Evolutionary conservation across 2,888 invertebrate genomes (phyloP).

Genomic region (Lasioglossum villosulum): DNA sequence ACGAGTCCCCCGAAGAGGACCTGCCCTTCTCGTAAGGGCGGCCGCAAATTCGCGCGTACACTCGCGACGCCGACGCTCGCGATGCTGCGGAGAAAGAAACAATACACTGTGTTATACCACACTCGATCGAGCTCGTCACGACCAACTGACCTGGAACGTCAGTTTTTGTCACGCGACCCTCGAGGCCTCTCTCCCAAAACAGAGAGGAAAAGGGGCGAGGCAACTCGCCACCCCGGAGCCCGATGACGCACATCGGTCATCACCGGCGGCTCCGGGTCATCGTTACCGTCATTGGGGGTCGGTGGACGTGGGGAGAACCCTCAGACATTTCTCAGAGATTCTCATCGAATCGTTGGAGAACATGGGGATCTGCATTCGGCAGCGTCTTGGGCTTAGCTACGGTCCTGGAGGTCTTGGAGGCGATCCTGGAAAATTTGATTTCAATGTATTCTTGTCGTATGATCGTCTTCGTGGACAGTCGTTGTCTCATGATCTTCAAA

Average conservation of each 20-base stretch:
- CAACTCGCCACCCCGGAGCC: background rate
- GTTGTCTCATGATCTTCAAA: too few relatives aligned
- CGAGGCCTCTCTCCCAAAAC: background rate
- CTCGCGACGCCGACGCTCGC: slow-evolving; percentile 34
- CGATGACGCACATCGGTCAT: slow-evolving; percentile 2
- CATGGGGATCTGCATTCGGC: background rate
- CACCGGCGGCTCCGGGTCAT: slow-evolving; percentile 7
- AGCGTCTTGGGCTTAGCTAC: background rate
- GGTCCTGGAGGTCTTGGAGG: background rate
- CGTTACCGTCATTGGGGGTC: background rate
- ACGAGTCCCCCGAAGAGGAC: slow-evolving; percentile 84
- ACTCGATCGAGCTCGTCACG: slow-evolving; percentile 1
- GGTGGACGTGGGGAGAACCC: slow-evolving; percentile 1
- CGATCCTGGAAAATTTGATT: background rate
- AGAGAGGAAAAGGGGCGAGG: background rate
- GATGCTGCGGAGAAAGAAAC: slow-evolving; percentile 8
- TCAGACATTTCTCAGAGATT: background rate
- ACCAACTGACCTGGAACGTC: slow-evolving; percentile 40
- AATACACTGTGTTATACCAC: background rate
- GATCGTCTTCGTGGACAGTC: too few relatives aligned
- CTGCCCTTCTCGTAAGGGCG: slow-evolving; percentile 82
- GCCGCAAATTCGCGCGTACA: slow-evolving; percentile 3
- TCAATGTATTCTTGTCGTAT: background rate
- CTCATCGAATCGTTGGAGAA: background rate
- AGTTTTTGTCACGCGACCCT: slow-evolving; percentile 11